Percentiles rank a stretch among this genome's conserved stretches.
Conservation (phyloP, 2,797 vertebrate species). For the Rhinogobio ventralis region DNA sequence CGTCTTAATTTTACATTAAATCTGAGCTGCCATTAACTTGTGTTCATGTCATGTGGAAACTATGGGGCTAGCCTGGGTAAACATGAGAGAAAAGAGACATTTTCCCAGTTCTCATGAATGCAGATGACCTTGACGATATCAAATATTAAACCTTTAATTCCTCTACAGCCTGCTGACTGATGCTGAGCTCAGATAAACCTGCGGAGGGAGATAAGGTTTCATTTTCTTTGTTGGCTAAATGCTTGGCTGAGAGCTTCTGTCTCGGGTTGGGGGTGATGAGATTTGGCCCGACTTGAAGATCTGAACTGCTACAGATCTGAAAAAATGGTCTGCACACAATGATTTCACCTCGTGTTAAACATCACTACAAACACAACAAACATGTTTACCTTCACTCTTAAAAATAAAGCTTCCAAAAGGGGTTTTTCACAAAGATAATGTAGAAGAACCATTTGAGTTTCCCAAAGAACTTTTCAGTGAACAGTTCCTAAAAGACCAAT, state of each 20-base stretch:
- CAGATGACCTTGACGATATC: slow-evolving; percentile 65
- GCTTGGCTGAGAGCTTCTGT: slow-evolving; percentile 61
- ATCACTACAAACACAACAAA: neutral
- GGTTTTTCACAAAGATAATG: neutral
- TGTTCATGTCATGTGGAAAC: slow-evolving; percentile 47
- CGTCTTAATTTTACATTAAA: neutral
- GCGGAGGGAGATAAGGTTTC: slow-evolving; percentile 71
- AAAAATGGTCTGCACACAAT: neutral
- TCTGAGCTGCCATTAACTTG: slow-evolving; percentile 1
- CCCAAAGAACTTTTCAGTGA: neutral
- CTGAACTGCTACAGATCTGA: neutral
- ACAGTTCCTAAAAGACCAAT: neutral
- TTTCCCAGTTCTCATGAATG: slow-evolving; percentile 60
- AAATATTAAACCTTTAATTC: slow-evolving; percentile 68
- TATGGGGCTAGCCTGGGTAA: slow-evolving; percentile 35
- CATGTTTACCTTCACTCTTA: neutral
- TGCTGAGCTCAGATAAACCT: slow-evolving; percentile 67
- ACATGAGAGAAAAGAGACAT: neutral
- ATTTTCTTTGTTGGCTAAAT: slow-evolving; percentile 75
- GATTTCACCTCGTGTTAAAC: neutral
- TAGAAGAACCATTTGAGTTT: neutral
- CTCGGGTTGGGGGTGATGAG: slow-evolving; percentile 36
- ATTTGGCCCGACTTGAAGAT: neutral
- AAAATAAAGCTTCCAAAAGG: neutral
- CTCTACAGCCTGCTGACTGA: slow-evolving; percentile 59